These are phyloP conservation scores for Ursus arctos DNA, from an alignment of 2,113 vertebrate genomes.

Conservation along the genomic window DNA sequence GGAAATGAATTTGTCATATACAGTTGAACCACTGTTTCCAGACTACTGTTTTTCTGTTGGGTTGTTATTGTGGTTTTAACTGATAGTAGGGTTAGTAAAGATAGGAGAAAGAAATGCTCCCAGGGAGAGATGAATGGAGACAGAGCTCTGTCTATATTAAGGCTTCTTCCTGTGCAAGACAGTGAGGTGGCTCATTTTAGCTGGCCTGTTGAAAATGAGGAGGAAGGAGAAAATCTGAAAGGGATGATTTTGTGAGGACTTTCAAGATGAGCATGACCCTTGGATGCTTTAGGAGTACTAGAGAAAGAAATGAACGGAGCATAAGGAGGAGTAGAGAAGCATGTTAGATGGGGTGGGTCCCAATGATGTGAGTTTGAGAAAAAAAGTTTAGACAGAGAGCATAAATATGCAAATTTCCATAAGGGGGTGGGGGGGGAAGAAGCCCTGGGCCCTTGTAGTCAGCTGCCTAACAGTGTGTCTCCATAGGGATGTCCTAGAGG, in stretches of 20 bases:
- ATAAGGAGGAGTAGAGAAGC: not conserved
- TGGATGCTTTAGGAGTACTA: not conserved
- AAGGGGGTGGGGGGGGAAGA: not conserved
- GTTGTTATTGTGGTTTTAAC: not conserved
- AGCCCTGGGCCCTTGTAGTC: not conserved
- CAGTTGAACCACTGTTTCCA: not conserved
- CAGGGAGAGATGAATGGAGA: not conserved
- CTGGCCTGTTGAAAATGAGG: not conserved
- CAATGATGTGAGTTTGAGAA: not conserved
- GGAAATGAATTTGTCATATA: not conserved
- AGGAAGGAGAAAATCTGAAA: slow-evolving; percentile 9
- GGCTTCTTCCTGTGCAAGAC: not conserved
- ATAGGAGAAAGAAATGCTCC: not conserved
- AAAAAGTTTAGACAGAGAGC: not conserved
- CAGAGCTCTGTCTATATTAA: not conserved
- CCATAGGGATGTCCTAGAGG: not conserved
- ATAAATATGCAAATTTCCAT: not conserved
- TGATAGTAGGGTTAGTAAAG: not conserved
- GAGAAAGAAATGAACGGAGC: not conserved
- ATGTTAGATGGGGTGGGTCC: not conserved
- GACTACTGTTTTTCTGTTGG: not conserved
- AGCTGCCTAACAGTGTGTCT: not conserved
- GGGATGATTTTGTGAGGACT: not conserved
- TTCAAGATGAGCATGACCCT: not conserved
- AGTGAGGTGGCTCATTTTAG: not conserved